Percentiles rank a stretch among this genome's conserved stretches.
Evolutionary conservation across 2,113 vertebrate species (phyloP).

Genomic region (Tragulus kanchil): DNA sequence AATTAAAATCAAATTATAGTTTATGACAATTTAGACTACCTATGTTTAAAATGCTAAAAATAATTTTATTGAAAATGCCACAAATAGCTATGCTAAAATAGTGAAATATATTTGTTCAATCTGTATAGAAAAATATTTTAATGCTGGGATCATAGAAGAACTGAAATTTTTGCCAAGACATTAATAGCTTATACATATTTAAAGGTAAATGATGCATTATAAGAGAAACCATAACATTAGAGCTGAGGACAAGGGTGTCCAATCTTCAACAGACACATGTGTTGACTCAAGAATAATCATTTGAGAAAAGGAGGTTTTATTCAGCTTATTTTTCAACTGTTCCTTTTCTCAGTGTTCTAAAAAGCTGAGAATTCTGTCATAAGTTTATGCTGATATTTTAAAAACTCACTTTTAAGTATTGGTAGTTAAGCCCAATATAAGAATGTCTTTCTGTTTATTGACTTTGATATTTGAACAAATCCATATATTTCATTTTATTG

Average conservation of each 20-base stretch:
- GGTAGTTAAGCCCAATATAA: background rate
- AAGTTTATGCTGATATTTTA: background rate
- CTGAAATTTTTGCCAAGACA: background rate
- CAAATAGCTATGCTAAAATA: background rate
- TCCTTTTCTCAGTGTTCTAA: background rate
- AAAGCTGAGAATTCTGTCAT: background rate
- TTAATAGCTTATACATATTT: background rate
- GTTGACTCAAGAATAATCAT: background rate
- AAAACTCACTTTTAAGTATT: background rate
- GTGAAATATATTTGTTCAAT: background rate
- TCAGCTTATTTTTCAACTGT: background rate
- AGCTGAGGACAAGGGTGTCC: background rate
- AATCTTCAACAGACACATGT: background rate
- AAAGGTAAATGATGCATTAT: background rate
- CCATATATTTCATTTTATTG: background rate
- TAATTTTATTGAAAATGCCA: background rate
- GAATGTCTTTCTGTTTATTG: background rate
- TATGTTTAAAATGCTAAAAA: background rate
- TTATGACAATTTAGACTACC: background rate
- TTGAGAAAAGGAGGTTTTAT: background rate
- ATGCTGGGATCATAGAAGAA: background rate
- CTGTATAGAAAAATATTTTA: background rate
- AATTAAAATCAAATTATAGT: background rate
- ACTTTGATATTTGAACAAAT: conserved; percentile 24
- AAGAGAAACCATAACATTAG: background rate